phyloP scores from a whole-genome alignment of 2,113 vertebrate species.

The Saimiri boliviensis region DNA sequence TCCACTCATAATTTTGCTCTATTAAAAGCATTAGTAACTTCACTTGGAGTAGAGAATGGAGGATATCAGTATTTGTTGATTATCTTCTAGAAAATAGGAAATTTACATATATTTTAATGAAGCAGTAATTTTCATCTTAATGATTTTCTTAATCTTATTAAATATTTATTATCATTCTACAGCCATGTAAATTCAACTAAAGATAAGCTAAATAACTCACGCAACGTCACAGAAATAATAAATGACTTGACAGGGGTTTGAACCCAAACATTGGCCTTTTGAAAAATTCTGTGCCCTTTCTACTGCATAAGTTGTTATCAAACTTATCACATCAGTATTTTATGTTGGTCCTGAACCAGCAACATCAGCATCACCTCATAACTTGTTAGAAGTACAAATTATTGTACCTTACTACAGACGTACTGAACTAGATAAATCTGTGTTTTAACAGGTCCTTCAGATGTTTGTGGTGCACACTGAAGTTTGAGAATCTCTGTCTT shows the following conservation, averaged over 20 bases:
- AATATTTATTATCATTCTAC: conserved; percentile 11
- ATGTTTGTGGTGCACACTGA: not conserved
- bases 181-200: not conserved
- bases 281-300: not conserved
- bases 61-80: not conserved
- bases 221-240: not conserved
- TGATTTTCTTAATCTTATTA: not conserved
- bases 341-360: not conserved
- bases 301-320: not conserved
- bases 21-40: not conserved
- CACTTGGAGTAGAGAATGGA: not conserved
- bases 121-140: not conserved
- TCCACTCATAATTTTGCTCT: not conserved
- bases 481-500: not conserved
- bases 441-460: not conserved
- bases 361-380: not conserved
- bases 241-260: not conserved
- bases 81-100: not conserved
- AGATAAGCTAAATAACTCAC: conserved; percentile 16
- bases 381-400: conserved; percentile 3
- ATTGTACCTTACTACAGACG: not conserved
- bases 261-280: not conserved
- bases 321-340: not conserved
- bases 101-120: conserved; percentile 14
- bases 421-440: not conserved